Evolutionary conservation across 2,888 invertebrate genomes (phyloP), one percentile per base, ranked within the genome.

Genomic region (Camptogramma bilineatum): DNA sequence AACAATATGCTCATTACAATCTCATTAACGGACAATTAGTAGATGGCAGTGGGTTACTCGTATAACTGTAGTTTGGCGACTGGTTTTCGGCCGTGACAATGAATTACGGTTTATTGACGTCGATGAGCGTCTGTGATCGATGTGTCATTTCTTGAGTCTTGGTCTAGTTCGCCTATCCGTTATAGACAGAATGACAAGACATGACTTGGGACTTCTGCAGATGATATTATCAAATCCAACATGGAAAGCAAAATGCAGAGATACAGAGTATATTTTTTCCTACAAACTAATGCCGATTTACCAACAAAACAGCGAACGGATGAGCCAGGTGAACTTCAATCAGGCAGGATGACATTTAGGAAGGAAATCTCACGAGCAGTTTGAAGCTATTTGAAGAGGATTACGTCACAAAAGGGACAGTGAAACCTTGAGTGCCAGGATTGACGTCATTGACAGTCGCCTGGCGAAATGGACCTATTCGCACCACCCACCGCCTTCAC

Each of bases 351-450:
- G 56, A 56, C 64, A 64, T 64, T 64, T 60, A 66, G 62, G 58
- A 62, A 51, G 62, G 54, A 62, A 66, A 54, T 58, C 46, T 61
- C 60, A 53, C 28, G 21, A 44, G 50, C 21, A 61, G 52, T 57
- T 54, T 42, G 19, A 50, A 63, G 54, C 47, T 66, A 62, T 62
- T 62, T 62, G 58, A 60, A 60, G 55, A 57, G 59, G 56, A 63
- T 69, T 66, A 66, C 73, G 70, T 72, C 75, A 73, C 65, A 62
- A 67, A 71, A 73, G 70, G 70, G 72, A 70, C 69, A 70, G 70
- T 64, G 50, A 64, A 67, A 68, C 68, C 63, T 69, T 70, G 66
- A 61, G 66, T 72, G 60, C 39, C 52, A 57, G 58, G 56, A 64
- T 61, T 63, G 66, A 73, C 69, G 72, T 71, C 65, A 62, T 57